Percentiles rank a stretch among this genome's conserved stretches.
Evolutionary conservation across 1,140 invertebrate genomes (phyloP).

Genomic region (Pseudomyrmex gracilis): DNA sequence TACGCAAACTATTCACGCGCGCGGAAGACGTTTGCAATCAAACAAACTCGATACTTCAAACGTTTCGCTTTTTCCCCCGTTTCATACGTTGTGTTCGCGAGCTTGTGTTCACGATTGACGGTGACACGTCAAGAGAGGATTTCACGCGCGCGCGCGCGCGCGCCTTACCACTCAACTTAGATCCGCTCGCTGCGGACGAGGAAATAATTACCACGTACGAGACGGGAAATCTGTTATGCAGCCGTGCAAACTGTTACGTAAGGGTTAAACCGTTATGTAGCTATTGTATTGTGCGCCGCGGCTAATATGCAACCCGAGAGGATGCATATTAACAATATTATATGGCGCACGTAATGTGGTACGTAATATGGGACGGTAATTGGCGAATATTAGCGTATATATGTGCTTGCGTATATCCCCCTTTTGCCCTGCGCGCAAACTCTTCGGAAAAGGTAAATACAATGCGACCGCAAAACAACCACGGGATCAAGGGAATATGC

Average conservation of each 20-base stretch:
- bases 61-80: neutral
- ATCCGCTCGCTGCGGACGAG: conserved; percentile 21
- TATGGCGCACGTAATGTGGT: neutral
- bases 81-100: neutral
- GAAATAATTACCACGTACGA: conserved; percentile 42
- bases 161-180: conserved; percentile 18
- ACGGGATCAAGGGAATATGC: neutral
- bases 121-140: neutral
- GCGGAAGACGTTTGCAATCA: neutral
- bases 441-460: neutral
- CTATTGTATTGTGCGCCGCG: conserved; percentile 31
- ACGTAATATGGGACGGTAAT: conserved; percentile 16
- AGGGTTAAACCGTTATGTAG: conserved; percentile 46
- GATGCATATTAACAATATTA: conserved; percentile 44
- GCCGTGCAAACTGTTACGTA: conserved; percentile 40
- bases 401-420: neutral
- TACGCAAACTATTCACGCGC: too few relatives aligned
- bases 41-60: neutral
- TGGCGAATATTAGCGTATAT: neutral
- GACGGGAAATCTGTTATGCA: conserved; percentile 32
- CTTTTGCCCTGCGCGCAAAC: neutral
- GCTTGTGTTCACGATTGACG: neutral
- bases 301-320: conserved; percentile 19
- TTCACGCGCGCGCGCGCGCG: neutral
- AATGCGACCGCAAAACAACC: neutral